Percentiles rank a stretch among this genome's conserved stretches.
phyloP scores from a whole-genome alignment of 2,113 vertebrate genomes.

The Porphyrio hochstetteri region DNA sequence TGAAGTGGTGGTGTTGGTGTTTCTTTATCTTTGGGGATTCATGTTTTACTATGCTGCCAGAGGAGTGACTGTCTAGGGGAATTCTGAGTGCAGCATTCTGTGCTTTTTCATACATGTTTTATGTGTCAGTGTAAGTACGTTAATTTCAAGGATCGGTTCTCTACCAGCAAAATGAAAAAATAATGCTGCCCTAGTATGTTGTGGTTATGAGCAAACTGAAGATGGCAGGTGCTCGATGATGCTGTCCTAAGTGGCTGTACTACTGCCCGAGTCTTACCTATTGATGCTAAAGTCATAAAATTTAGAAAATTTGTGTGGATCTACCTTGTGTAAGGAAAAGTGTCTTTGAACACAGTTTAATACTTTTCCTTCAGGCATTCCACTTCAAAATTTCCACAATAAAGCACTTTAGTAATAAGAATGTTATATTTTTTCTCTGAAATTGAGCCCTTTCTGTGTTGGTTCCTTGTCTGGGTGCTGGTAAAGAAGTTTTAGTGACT shows the following conservation, averaged over 20 bases:
- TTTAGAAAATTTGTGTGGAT: background rate
- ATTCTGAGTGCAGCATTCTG: background rate
- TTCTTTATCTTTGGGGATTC: background rate
- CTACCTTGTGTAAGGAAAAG: background rate
- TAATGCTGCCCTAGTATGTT: background rate
- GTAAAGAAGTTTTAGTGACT: background rate
- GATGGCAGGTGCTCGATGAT: background rate
- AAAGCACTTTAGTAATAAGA: background rate
- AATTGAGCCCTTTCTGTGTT: background rate
- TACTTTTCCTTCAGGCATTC: background rate
- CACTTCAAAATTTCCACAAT: background rate
- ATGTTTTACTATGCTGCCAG: background rate
- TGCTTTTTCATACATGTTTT: background rate
- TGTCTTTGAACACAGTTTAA: background rate
- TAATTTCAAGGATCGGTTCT: background rate
- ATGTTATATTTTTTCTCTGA: background rate
- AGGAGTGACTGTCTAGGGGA: background rate
- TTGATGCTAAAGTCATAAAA: background rate
- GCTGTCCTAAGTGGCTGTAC: background rate
- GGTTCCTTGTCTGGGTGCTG: background rate
- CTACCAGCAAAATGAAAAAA: background rate
- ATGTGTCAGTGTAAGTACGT: background rate
- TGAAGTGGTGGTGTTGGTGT: too few relatives aligned
- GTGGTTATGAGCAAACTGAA: background rate
- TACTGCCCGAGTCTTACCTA: background rate